phyloP scores from a whole-genome alignment of 2,888 invertebrate genomes.

The Patella caerulea region DNA sequence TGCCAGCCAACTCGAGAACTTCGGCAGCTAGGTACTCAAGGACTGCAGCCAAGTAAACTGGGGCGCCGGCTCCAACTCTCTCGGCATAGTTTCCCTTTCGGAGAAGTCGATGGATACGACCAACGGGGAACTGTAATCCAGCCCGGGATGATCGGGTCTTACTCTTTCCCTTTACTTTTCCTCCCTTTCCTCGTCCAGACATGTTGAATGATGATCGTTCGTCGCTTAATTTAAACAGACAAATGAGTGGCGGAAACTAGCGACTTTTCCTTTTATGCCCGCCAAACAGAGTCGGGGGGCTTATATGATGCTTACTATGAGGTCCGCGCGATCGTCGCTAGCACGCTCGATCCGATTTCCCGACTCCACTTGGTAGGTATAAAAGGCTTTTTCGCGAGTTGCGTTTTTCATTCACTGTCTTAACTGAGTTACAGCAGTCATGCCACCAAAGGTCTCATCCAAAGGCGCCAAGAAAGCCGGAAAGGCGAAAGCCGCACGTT shows the following conservation, averaged over 20 bases:
- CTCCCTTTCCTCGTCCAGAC: constrained; percentile 69
- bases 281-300: too few relatives aligned
- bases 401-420: too few relatives aligned
- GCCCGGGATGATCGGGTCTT: constrained; percentile 65
- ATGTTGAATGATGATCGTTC: constrained; percentile 35
- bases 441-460: too few relatives aligned
- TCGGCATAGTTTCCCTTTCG: constrained; percentile 68
- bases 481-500: too few relatives aligned
- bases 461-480: too few relatives aligned
- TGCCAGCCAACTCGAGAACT: constrained; percentile 72
- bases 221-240: not conserved
- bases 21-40: constrained; percentile 76
- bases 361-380: too few relatives aligned
- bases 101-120: constrained; percentile 66
- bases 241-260: too few relatives aligned
- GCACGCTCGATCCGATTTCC: too few relatives aligned
- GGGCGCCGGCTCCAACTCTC: constrained; percentile 65
- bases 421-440: too few relatives aligned
- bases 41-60: constrained; percentile 66
- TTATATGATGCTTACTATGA: too few relatives aligned
- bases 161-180: constrained; percentile 62
- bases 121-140: constrained; percentile 67
- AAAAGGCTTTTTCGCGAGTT: not conserved
- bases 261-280: too few relatives aligned
- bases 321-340: too few relatives aligned